These are phyloP conservation scores for Vanacampus margaritifer DNA, from an alignment of 2,113 vertebrate species.

Conservation along the genomic window DNA sequence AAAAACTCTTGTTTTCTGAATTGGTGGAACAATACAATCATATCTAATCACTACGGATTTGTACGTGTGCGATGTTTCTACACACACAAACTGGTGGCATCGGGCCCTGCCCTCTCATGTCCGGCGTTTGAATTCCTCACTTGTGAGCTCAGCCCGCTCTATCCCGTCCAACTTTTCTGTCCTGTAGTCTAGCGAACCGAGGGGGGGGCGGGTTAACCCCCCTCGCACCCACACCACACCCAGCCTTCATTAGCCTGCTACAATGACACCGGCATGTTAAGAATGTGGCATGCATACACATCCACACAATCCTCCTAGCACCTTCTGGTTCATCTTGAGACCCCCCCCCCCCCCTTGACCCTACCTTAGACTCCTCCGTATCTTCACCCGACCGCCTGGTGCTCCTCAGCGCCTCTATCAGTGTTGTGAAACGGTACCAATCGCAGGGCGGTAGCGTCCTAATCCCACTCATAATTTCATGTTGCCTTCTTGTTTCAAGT, in stretches of 20 bases:
- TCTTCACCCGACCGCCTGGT: conserved; percentile 6
- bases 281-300: conserved; percentile 57
- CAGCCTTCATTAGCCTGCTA: conserved; percentile 53
- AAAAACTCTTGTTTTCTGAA: too few species aligned
- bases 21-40: too few species aligned
- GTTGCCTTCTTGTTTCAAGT: conserved; percentile 2
- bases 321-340: conserved; percentile 37
- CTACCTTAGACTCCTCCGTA: conserved; percentile 18
- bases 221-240: conserved; percentile 9
- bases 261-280: conserved; percentile 54
- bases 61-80: not conserved
- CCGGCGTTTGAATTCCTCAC: conserved; percentile 51
- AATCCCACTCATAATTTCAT: conserved; percentile 28
- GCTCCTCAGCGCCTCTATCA: conserved; percentile 4
- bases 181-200: not conserved
- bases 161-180: conserved; percentile 26
- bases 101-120: conserved; percentile 32
- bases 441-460: conserved; percentile 31
- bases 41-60: not conserved
- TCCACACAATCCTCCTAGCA: conserved; percentile 18
- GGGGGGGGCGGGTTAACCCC: conserved; percentile 6
- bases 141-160: conserved; percentile 45
- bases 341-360: not conserved
- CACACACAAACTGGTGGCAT: conserved; percentile 19
- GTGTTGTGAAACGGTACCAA: conserved; percentile 38